Percentiles rank a stretch among this genome's conserved stretches.
These are phyloP conservation scores for Drosophila quinaria DNA, from an alignment of 2,888 invertebrate genomes.

Conservation along the genomic window DNA sequence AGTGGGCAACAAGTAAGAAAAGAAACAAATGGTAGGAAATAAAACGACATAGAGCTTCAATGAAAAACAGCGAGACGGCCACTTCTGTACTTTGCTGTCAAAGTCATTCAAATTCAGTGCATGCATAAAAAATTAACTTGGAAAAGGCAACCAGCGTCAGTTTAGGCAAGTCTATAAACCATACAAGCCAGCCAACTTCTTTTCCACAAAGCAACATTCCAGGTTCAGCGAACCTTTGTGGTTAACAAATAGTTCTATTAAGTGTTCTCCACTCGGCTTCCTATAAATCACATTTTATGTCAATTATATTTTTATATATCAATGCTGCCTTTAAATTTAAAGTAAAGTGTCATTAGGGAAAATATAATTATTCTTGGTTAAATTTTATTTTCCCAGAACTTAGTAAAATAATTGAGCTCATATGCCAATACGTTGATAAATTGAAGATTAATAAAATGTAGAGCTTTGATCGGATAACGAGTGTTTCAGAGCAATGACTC, in stretches of 20 bases:
- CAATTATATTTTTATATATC: too few species aligned
- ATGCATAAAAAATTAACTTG: conserved; percentile 74
- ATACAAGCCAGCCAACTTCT: conserved; percentile 10
- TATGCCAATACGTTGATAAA: neutral
- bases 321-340: too few species aligned
- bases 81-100: conserved; percentile 52
- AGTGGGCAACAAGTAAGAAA: conserved; percentile 48
- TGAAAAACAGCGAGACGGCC: conserved; percentile 34
- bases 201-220: conserved; percentile 43
- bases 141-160: conserved; percentile 31
- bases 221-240: conserved; percentile 50
- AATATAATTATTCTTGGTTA: too few species aligned
- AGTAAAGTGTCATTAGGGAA: too few species aligned
- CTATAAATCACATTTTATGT: too few species aligned
- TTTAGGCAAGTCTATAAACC: conserved; percentile 5
- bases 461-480: neutral
- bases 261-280: conserved; percentile 33
- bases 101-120: conserved; percentile 75
- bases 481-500: conserved; percentile 15
- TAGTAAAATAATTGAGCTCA: neutral
- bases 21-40: conserved; percentile 15
- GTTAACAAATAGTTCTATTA: conserved; percentile 52
- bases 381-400: neutral
- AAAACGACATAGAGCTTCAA: conserved; percentile 17
- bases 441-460: conserved; percentile 12